Conservation (phyloP, 1,140 invertebrate genomes). For the Drosophila pruinosa region DNA sequence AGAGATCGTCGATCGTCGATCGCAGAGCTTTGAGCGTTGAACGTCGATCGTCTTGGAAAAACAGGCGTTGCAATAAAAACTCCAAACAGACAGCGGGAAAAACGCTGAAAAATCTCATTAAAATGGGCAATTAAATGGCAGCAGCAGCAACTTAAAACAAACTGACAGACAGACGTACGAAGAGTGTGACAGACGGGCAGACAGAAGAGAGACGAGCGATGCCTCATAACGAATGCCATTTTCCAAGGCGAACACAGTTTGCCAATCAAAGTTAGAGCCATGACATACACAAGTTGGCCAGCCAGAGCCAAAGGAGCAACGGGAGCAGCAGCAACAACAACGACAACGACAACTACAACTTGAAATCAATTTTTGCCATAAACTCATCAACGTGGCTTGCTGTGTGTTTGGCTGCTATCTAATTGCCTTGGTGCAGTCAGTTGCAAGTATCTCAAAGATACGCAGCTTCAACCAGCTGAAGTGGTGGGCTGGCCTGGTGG, state of each 20-base stretch:
- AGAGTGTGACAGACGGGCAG: slow-evolving; percentile 7
- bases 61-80: slow-evolving; percentile 42
- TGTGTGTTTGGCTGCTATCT: slow-evolving; percentile 60
- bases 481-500: slow-evolving; percentile 41
- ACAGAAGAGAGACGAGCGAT: slow-evolving; percentile 1
- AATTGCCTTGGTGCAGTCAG: slow-evolving; percentile 69
- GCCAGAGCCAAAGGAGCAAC: slow-evolving; percentile 24
- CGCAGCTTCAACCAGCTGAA: slow-evolving; percentile 13
- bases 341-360: slow-evolving; percentile 58
- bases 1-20: background rate
- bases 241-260: slow-evolving; percentile 51
- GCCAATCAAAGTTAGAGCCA: slow-evolving; percentile 41
- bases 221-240: slow-evolving; percentile 59
- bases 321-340: slow-evolving; percentile 23
- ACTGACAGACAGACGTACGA: slow-evolving; percentile 58
- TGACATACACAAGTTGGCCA: slow-evolving; percentile 17
- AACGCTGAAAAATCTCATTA: slow-evolving; percentile 73
- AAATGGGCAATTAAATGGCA: slow-evolving; percentile 80
- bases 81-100: slow-evolving; percentile 25
- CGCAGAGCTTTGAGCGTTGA: background rate
- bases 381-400: slow-evolving; percentile 67
- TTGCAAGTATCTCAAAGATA: slow-evolving; percentile 62
- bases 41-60: slow-evolving; percentile 38
- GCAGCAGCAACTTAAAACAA: slow-evolving; percentile 67
- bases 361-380: slow-evolving; percentile 80